Percentiles rank a stretch among this genome's conserved stretches.
Evolutionary conservation across 2,113 vertebrate species (phyloP).

Genomic region (Oryzias celebensis): DNA sequence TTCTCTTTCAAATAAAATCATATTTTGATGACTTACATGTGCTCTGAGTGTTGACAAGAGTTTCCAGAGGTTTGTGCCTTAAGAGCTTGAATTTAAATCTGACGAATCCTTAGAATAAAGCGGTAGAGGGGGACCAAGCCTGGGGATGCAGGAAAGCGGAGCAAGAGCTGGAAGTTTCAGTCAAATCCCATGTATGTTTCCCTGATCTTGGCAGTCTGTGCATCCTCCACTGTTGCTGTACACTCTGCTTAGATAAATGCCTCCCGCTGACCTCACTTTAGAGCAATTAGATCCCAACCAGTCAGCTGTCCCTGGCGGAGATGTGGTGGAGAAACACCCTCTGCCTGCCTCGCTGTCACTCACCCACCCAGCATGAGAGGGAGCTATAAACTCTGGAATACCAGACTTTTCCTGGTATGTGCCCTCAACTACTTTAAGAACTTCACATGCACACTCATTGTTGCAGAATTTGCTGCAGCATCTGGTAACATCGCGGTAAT

Average conservation of each 20-base stretch:
- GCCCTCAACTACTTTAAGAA: constrained; percentile 40
- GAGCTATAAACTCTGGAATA: constrained; percentile 84
- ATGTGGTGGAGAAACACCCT: constrained; percentile 82
- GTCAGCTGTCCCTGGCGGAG: constrained; percentile 90
- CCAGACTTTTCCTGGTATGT: constrained; percentile 54
- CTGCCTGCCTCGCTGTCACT: constrained; percentile 76
- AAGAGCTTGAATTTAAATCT: constrained; percentile 77
- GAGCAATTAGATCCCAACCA: constrained; percentile 98
- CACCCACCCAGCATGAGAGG: constrained; percentile 89
- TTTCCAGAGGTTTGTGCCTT: constrained; percentile 79
- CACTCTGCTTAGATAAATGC: constrained; percentile 92
- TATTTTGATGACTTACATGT: constrained; percentile 81
- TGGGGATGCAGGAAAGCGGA: constrained; percentile 80
- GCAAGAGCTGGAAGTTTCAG: constrained; percentile 81
- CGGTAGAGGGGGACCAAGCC: constrained; percentile 35
- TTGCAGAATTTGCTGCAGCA: constrained; percentile 15
- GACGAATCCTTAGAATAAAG: constrained; percentile 62
- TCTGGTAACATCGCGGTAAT: constrained; percentile 18
- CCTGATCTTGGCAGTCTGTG: constrained; percentile 75
- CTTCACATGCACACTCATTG: constrained; percentile 43
- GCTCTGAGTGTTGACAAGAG: constrained; percentile 73
- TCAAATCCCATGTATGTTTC: constrained; percentile 88
- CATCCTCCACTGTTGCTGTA: constrained; percentile 86
- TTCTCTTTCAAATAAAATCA: constrained; percentile 14
- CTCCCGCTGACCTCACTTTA: constrained; percentile 97